phyloP scores from a whole-genome alignment of 2,113 vertebrate genomes.

The Nerophis lumbriciformis region DNA sequence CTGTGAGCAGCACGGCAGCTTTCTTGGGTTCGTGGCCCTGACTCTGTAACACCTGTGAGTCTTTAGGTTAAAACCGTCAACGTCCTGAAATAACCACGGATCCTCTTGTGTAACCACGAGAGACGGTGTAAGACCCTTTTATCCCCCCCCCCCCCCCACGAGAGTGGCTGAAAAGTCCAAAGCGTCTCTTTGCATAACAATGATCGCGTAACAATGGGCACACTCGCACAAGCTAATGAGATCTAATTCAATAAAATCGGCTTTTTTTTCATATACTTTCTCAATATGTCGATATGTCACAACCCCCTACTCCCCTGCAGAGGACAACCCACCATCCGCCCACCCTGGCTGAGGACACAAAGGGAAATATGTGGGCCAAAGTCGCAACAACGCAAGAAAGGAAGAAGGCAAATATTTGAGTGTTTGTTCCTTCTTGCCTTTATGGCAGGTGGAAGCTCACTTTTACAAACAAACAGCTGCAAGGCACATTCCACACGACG shows the following conservation, averaged over 20 bases:
- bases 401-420: conserved; percentile 70
- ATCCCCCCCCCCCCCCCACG: background rate
- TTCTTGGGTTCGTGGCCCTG: background rate
- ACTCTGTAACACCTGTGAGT: conserved; percentile 32
- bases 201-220: conserved; percentile 17
- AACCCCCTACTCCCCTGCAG: background rate
- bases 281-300: conserved; percentile 21
- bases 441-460: conserved; percentile 67
- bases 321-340: background rate
- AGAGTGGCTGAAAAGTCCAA: conserved; percentile 20
- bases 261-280: conserved; percentile 32
- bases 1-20: conserved; percentile 10
- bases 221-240: background rate
- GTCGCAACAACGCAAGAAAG: conserved; percentile 58
- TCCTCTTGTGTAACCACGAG: conserved; percentile 23
- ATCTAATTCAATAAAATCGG: background rate
- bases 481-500: conserved; percentile 54
- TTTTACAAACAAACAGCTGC: conserved; percentile 63
- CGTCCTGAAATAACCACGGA: conserved; percentile 38
- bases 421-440: conserved; percentile 66
- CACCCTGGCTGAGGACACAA: conserved; percentile 36
- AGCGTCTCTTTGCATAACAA: conserved; percentile 46
- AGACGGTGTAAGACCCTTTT: conserved; percentile 16
- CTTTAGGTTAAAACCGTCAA: conserved; percentile 49
- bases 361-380: conserved; percentile 58